Base-by-base conservation (phyloP, 2,113 vertebrate species). In the Leucopsar rothschildi region DNA sequence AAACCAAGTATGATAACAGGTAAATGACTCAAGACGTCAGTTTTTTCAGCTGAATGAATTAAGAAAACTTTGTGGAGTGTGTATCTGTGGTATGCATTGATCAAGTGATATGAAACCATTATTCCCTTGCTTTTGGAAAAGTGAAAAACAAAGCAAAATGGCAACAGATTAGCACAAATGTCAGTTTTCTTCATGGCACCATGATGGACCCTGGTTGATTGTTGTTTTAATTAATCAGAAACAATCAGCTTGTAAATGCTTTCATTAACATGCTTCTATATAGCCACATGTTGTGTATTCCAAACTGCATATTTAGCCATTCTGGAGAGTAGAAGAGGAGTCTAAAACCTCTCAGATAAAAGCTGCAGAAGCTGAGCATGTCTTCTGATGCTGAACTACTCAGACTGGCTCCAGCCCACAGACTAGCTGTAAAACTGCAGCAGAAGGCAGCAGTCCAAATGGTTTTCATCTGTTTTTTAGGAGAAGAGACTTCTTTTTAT, bases 151-250 rank as follows among this genome's bases (percentile, higher is more conserved):
- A 82, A 93, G 45, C 60, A 68, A 92, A 75, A 70, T 65, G 59
- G 37, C 73, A 94, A 78, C 15, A 8, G 44, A 81, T 68, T 70
- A 92, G 44, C 82, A 90, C n/a, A 81, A 49, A 18, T 75, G 64
- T 84, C 72, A 47, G 83, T 66, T 96, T 93, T 88, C 64, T 44
- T 94, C 22, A 33, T 93, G 59, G 52, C 86, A 86, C 76, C 28
- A 66, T 79, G 50, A 61, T 47, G 92, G 59, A 90, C 64, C 8
- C 24, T 65, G 44, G 82, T 79, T 88, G 90, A 92, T 83, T 77
- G 63, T 63, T 79, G 76, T 78, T 93, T 86, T 89, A 81, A 90
- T 95, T 92, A 93, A 90, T 94, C 76, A 90, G 72, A 72, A 92
- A 37, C 64, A 96, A 93, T 95, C 85, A 92, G 40, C 60, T 90